Conservation (phyloP, 2,797 vertebrate species). For the Petrocephalus schoutedeni region DNA sequence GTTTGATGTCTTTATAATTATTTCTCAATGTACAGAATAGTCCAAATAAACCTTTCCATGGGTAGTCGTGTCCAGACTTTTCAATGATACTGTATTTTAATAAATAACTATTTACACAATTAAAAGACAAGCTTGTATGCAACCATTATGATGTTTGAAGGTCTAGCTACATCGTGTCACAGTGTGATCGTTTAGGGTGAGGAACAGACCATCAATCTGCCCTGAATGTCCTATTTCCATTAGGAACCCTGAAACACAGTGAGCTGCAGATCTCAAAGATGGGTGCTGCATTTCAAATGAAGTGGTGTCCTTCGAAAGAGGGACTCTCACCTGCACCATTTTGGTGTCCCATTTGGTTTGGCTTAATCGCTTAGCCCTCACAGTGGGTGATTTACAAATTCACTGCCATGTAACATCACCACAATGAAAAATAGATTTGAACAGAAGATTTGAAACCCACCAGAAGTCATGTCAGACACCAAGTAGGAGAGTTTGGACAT, state of each 20-base stretch:
- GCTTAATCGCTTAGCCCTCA: background rate
- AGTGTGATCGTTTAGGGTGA: background rate
- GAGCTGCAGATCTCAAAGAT: background rate
- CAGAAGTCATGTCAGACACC: background rate
- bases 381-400: slow-evolving; percentile 1
- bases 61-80: background rate
- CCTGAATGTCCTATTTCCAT: background rate
- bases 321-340: background rate
- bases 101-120: background rate
- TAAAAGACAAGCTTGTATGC: background rate
- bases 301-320: background rate
- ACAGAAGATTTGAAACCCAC: background rate
- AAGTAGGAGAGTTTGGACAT: background rate
- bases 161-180: background rate
- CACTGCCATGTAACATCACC: background rate
- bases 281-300: background rate
- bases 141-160: background rate
- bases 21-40: background rate
- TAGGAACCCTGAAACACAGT: background rate
- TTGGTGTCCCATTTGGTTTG: background rate
- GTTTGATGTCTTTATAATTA: background rate
- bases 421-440: background rate
- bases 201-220: background rate
- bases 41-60: background rate
- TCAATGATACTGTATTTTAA: background rate